A percentile compares a stretch with the other conserved stretches of the same genome.
Conservation (phyloP, 2,113 vertebrate genomes). For the Petrocephalus zakoni region DNA sequence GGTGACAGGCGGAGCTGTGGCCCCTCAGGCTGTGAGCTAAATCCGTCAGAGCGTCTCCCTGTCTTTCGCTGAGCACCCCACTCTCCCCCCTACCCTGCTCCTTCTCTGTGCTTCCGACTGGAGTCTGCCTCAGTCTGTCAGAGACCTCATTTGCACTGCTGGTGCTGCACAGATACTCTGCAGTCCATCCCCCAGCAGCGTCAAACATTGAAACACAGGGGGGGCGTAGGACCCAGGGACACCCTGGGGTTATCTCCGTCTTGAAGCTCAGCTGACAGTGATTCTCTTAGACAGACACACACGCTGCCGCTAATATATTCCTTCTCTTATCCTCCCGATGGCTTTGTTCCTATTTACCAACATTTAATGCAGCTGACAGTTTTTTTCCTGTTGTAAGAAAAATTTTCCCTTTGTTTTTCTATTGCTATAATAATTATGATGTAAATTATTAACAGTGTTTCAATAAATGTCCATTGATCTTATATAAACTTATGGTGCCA, state of each 20-base stretch:
- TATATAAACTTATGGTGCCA: background rate
- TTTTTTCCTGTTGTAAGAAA: background rate
- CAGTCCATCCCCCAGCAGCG: background rate
- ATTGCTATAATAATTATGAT: background rate
- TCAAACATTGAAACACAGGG: background rate
- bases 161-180: background rate
- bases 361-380: background rate
- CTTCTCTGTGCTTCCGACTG: background rate
- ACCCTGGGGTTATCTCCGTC: background rate
- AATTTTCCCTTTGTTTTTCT: background rate
- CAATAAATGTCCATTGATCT: background rate
- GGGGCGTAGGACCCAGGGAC: background rate
- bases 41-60: slow-evolving; percentile 56
- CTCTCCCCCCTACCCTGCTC: background rate
- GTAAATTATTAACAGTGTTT: background rate
- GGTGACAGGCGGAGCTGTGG: slow-evolving; percentile 46
- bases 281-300: background rate
- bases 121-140: slow-evolving; percentile 59
- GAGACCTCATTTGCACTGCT: slow-evolving; percentile 31
- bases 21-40: slow-evolving; percentile 52
- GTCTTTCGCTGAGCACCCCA: slow-evolving; percentile 16
- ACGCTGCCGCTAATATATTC: background rate
- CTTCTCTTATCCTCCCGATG: background rate
- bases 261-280: background rate
- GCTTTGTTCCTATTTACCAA: background rate